Percentiles rank a stretch among this genome's conserved stretches.
These are phyloP conservation scores for Agrotis segetum DNA, from an alignment of 2,888 invertebrate species.

Conservation along the genomic window DNA sequence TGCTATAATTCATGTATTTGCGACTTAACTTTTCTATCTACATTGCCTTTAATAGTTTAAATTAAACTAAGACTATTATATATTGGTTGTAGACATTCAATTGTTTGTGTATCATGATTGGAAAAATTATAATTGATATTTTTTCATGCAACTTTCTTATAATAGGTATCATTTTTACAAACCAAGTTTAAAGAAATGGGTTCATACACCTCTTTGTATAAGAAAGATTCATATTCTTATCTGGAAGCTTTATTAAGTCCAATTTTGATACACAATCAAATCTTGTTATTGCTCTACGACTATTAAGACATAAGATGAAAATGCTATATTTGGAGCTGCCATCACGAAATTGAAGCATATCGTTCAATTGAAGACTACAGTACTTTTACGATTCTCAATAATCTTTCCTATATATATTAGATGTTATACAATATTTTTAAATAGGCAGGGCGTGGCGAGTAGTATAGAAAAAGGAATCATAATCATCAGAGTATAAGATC, in stretches of 20 bases:
- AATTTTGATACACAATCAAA: slow-evolving; percentile 58
- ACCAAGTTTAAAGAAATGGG: background rate
- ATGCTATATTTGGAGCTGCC: slow-evolving; percentile 83
- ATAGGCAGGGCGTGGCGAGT: slow-evolving; percentile 77
- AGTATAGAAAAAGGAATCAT: slow-evolving; percentile 80
- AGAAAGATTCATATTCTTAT: background rate
- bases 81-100: slow-evolving; percentile 67
- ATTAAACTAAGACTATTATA: slow-evolving; percentile 78
- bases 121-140: background rate
- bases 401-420: slow-evolving; percentile 90
- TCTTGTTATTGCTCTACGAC: slow-evolving; percentile 52
- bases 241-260: slow-evolving; percentile 8
- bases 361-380: slow-evolving; percentile 89
- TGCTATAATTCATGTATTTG: slow-evolving; percentile 76
- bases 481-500: slow-evolving; percentile 78
- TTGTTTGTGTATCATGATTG: slow-evolving; percentile 65
- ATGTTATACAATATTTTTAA: slow-evolving; percentile 88
- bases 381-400: slow-evolving; percentile 88
- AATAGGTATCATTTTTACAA: slow-evolving; percentile 3
- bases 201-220: background rate
- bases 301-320: slow-evolving; percentile 70
- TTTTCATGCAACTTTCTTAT: background rate
- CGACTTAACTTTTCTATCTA: slow-evolving; percentile 81
- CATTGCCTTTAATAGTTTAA: slow-evolving; percentile 84
- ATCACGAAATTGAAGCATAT: slow-evolving; percentile 90